Percentiles rank a stretch among this genome's conserved stretches.
Evolutionary conservation across 2,113 vertebrate species (phyloP).

Genomic region (Rafetus swinhoei): DNA sequence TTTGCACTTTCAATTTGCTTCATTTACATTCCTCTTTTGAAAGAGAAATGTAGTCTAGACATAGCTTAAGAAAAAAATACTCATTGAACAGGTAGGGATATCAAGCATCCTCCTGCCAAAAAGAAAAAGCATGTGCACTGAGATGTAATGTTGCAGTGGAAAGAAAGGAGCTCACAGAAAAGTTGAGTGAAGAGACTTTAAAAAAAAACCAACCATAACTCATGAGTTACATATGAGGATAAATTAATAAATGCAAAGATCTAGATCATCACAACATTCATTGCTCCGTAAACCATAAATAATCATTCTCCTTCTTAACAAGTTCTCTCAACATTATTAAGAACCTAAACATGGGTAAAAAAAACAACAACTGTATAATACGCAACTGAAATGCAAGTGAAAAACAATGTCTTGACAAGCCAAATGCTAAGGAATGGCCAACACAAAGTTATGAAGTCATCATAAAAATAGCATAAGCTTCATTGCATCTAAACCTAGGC

Average conservation of each 20-base stretch:
- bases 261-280: neutral
- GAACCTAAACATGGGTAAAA: neutral
- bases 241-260: neutral
- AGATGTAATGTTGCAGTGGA: neutral
- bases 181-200: neutral
- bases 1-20: no score
- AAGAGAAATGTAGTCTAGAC: no score
- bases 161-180: neutral
- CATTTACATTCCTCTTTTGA: no score
- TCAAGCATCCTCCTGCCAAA: neutral
- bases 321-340: neutral
- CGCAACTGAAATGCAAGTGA: neutral
- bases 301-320: neutral
- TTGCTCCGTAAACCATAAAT: neutral
- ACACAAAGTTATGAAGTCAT: neutral
- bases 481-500: neutral
- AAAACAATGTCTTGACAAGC: neutral
- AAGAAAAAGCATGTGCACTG: rapidly evolving
- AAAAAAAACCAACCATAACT: neutral
- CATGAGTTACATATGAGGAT: neutral
- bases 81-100: neutral
- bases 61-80: neutral
- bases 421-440: neutral
- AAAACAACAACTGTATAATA: neutral
- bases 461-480: neutral